phyloP scores from a whole-genome alignment of 2,113 vertebrate species.

The Scopus umbretta region DNA sequence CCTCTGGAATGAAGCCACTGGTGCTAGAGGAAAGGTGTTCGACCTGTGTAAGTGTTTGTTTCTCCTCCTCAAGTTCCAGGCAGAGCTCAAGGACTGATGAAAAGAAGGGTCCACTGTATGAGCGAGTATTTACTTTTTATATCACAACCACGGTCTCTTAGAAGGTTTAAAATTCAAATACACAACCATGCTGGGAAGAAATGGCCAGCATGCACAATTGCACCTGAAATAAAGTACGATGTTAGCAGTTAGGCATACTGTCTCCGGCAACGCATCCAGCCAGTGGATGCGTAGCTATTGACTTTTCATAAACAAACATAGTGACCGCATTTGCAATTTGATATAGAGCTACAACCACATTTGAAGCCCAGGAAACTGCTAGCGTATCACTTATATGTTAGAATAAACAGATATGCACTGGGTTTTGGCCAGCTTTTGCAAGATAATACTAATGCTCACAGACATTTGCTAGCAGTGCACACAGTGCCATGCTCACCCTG shows the following conservation, averaged over 20 bases:
- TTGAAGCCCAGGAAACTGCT: not conserved
- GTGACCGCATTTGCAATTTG: not conserved
- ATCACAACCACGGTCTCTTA: not conserved
- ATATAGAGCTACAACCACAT: not conserved
- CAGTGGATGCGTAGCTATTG: not conserved
- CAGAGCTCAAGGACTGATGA: not conserved
- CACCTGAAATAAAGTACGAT: not conserved
- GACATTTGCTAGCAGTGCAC: not conserved
- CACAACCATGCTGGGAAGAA: not conserved
- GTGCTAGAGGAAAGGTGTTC: not conserved
- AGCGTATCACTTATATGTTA: not conserved
- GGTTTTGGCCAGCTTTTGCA: not conserved
- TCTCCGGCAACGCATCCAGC: not conserved
- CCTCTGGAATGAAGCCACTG: not conserved
- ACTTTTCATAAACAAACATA: not conserved
- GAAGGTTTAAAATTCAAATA: not conserved
- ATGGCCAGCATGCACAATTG: not conserved
- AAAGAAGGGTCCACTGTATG: not conserved
- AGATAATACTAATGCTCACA: not conserved
- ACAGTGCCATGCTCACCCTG: not conserved
- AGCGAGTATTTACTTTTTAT: not conserved
- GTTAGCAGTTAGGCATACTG: not conserved
- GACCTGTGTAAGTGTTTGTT: not conserved
- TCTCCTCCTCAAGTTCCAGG: not conserved
- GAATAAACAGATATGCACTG: not conserved